Evolutionary conservation across 1,140 invertebrate genomes (phyloP).

Genomic region (Tetramorium parvispinum): DNA sequence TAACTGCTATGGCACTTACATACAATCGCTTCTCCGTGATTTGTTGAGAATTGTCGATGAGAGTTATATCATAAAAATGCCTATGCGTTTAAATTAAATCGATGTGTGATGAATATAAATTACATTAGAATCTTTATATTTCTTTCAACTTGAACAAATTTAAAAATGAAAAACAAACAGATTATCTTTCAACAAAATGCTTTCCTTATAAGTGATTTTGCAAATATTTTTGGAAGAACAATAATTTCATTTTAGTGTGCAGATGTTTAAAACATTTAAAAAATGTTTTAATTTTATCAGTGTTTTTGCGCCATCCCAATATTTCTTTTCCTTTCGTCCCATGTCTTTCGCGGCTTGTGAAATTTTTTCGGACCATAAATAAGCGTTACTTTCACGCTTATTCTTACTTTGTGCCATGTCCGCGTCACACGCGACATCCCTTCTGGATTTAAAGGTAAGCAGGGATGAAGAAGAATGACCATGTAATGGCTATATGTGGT

Average conservation of each 20-base stretch:
- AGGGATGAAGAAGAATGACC: slow-evolving; percentile 41
- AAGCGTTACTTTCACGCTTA: slow-evolving; percentile 35
- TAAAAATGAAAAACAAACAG: too few relatives aligned
- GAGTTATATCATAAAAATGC: neutral
- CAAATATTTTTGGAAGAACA: neutral
- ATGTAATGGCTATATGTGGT: slow-evolving; percentile 6
- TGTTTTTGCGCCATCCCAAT: neutral
- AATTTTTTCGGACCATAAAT: slow-evolving; percentile 33
- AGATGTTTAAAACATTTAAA: neutral
- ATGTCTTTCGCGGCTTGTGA: neutral
- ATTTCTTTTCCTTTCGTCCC: neutral
- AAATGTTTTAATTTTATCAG: slow-evolving; percentile 1
- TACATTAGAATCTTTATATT: neutral
- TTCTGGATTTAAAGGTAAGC: slow-evolving; percentile 40
- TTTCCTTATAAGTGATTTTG: neutral
- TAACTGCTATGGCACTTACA: neutral
- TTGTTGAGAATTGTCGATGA: slow-evolving; percentile 14
- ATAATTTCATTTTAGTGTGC: neutral
- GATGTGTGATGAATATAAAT: neutral
- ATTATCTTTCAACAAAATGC: neutral
- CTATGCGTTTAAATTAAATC: neutral
- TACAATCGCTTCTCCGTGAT: slow-evolving; percentile 19
- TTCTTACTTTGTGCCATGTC: slow-evolving; percentile 46
- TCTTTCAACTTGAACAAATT: neutral
- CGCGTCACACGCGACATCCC: slow-evolving; percentile 32